A percentile compares a stretch with the other conserved stretches of the same genome.
These are phyloP conservation scores for Tenthredo mesomela DNA, from an alignment of 2,888 invertebrate genomes.

Conservation along the genomic window DNA sequence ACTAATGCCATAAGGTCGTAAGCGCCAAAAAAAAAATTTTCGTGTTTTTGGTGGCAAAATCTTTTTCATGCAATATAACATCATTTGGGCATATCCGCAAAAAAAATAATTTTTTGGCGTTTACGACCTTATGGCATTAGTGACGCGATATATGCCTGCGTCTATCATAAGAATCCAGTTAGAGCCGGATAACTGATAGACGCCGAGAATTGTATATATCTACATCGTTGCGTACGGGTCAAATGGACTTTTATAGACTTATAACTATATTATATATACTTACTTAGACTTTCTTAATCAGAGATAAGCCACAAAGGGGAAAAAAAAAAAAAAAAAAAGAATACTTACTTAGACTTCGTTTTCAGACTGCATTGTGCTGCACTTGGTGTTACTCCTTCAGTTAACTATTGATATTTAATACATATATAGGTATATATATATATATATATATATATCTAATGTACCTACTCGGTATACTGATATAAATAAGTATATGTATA, in stretches of 20 bases:
- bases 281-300: neutral
- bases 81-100: no score
- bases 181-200: conserved; percentile 26
- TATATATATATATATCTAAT: no score
- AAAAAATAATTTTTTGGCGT: no score
- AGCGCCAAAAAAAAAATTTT: no score
- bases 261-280: neutral
- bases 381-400: neutral
- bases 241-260: neutral
- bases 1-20: no score
- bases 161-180: conserved; percentile 15
- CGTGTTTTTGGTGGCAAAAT: no score
- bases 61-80: no score
- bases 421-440: neutral
- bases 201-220: neutral
- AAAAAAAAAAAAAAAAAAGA: no score
- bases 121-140: no score
- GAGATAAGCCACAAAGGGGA: no score
- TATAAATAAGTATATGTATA: neutral
- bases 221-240: neutral
- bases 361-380: neutral
- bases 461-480: neutral
- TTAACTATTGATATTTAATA: neutral
- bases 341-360: neutral
- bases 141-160: no score